These are phyloP conservation scores for Aphelenchoides fujianensis DNA, from an alignment of 1,140 invertebrate genomes.

Conservation along the genomic window DNA sequence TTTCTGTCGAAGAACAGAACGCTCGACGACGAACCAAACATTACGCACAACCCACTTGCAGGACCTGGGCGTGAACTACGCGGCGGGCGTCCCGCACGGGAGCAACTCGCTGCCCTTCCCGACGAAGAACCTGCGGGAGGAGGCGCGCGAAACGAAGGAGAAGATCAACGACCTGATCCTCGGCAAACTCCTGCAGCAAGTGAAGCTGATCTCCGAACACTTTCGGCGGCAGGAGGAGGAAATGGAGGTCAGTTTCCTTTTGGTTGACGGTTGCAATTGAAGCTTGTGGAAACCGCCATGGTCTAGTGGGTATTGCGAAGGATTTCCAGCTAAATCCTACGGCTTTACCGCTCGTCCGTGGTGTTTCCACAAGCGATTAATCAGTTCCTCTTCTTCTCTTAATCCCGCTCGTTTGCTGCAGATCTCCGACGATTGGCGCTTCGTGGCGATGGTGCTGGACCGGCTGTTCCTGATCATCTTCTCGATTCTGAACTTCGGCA, in stretches of 20 bases:
- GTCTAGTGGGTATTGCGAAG: no score
- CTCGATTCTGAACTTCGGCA: conserved; percentile 57
- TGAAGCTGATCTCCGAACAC: conserved; percentile 56
- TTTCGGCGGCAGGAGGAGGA: conserved; percentile 50
- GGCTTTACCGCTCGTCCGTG: not conserved
- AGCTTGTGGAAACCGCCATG: no score
- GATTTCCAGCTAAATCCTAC: no score
- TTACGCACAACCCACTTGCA: conserved; percentile 14
- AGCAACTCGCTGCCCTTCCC: conserved; percentile 20
- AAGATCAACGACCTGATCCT: conserved; percentile 58
- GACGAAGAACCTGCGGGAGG: conserved; percentile 22
- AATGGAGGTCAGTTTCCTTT: conserved; percentile 43
- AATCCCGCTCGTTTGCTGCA: no score
- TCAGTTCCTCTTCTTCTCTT: no score
- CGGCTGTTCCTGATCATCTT: conserved; percentile 75
- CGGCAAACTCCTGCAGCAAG: conserved; percentile 55
- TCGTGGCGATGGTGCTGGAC: conserved; percentile 98
- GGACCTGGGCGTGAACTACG: conserved; percentile 6
- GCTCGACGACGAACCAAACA: no score
- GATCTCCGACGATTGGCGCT: conserved; percentile 90
- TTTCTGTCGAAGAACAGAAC: no score
- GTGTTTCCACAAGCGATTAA: no score
- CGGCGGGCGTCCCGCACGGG: conserved; percentile 5
- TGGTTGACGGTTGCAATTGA: not conserved
- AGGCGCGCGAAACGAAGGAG: conserved; percentile 32